Conservation (phyloP, 2,888 invertebrate species). For the Eumerus sabulonum region DNA sequence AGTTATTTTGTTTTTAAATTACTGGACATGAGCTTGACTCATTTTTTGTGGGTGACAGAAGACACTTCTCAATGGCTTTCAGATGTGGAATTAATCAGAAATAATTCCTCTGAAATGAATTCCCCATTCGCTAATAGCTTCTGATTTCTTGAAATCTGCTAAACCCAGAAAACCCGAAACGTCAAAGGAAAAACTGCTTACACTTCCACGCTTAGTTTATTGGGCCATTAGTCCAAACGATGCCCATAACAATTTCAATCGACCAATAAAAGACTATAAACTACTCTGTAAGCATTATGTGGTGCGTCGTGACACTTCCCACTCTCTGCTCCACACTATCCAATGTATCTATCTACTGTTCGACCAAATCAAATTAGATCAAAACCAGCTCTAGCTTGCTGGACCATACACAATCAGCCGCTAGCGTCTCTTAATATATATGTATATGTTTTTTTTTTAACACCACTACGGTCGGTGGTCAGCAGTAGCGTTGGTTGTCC, state of each 20-base stretch:
- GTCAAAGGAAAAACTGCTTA: no score
- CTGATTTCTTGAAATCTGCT: no score
- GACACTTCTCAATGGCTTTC: no score
- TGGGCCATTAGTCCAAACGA: constrained; percentile 41
- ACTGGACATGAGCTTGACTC: no score
- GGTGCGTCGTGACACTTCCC: no score
- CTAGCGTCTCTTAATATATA: constrained; percentile 9
- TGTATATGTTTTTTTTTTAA: constrained; percentile 13
- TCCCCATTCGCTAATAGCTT: no score
- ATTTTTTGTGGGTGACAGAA: no score
- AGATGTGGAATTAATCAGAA: no score
- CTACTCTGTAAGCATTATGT: background rate
- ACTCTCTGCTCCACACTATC: background rate
- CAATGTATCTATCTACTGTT: background rate
- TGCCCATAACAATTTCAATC: constrained; percentile 29
- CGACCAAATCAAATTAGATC: constrained; percentile 43
- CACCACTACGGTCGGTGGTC: background rate
- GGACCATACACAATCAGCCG: constrained; percentile 12
- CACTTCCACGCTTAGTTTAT: constrained; percentile 29
- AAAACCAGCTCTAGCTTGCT: constrained; percentile 27
- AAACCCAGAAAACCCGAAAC: no score
- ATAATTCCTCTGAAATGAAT: no score
- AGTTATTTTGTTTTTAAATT: no score
- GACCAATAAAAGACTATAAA: constrained; percentile 10
- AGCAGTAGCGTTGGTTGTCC: background rate